Base-by-base conservation (phyloP, 1,140 invertebrate species). In the Cyphomyrmex costatus region DNA sequence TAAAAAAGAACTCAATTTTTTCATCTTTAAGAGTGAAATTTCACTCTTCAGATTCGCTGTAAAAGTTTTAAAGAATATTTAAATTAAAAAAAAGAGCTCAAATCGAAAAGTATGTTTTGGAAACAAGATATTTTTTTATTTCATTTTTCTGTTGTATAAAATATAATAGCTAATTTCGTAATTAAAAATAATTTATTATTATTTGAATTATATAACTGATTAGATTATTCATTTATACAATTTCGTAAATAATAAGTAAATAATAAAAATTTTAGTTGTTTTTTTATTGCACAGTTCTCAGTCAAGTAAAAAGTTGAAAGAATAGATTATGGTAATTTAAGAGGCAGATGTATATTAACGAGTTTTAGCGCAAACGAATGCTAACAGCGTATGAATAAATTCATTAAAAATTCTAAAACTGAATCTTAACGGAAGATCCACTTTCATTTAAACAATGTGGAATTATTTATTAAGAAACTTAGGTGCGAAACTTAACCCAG, bases 391-490 rank as follows among this genome's bases (percentile, higher is more conserved):
- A 49, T 24, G 8, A 21, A 46, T 42, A 83, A 61, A 46, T 73
- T 73, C 24, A 21, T 33, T 21, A 58, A 49, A 42, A 63, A n/a
- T 53, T 46, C 19, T 16, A 24, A 27, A 70, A 33, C 19, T 24
- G 21, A 24, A 21, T 0, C 1, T 36, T 56, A 33, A 74, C 7
- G 24, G 3, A 83, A 61, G 7, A 82, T 71, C 8, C 24, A 21
- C 68, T 83, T 74, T 83, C 68, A 74, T 68, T 83, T 74, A 24
- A 33, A 30, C 19, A 74, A 83, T 27, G 4, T 5, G 33, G 24
- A 83, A 83, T 19, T 83, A 74, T 73, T 83, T 49, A 56, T 74
- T 42, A 42, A 73, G 79, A 83, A 83, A 83, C 36, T 83, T 61
- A 24, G 21, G 68, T 80, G 36, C 61, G 24, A 42, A 42, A 42